Evolutionary conservation across 2,113 vertebrate genomes (phyloP), one percentile per base, ranked within the genome.

Genomic region (Thalassarche chlororhynchos): DNA sequence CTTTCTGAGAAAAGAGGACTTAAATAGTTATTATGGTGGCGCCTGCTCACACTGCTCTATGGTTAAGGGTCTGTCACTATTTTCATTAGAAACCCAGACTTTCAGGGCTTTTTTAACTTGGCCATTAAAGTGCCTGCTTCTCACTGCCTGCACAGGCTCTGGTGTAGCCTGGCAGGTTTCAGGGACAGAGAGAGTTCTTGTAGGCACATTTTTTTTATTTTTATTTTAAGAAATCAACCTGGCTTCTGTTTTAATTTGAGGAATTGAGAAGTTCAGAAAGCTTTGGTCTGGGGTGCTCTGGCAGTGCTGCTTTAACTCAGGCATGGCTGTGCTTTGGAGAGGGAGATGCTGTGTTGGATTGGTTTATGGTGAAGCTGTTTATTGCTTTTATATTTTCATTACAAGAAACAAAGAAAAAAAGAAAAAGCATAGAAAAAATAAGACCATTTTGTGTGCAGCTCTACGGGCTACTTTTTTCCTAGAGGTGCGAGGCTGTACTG

Each of bases 1-100:
- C 88, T 97, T 98, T 97, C 94, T 92, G 95, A 97, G 95, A 62
- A 96, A 96, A 94, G 82, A 89, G 74, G 79, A 60, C 80, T 98
- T 97, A 97, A 96, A 97, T 87, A 90, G 92, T 95, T 95, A 95
- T 97, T 97, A 94, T 54, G 90, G 89, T 97, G 94, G 92, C 34
- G 89, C 93, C 95, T 96, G 94, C 82, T 93, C 85, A 29, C 1
- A 11, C 91, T 66, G 60, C 86, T 28, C 25, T 42, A 25, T 46
- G 46, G 65, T 90, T 92, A 79, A 23, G 58, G 55, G 84, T 84
- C 92, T 94, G 82, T 84, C 85, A 55, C 65, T 44, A 71, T 96
- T 98, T 97, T 96, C 93, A 91, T 97, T 95, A 95, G 74, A 87
- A 97, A 89, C 34, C 26, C 52, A 60, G 75, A 21, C 71, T 84